A percentile compares a stretch with the other conserved stretches of the same genome.
Conservation (phyloP, 2,113 vertebrate species). For the Entomyzon cyanotis region DNA sequence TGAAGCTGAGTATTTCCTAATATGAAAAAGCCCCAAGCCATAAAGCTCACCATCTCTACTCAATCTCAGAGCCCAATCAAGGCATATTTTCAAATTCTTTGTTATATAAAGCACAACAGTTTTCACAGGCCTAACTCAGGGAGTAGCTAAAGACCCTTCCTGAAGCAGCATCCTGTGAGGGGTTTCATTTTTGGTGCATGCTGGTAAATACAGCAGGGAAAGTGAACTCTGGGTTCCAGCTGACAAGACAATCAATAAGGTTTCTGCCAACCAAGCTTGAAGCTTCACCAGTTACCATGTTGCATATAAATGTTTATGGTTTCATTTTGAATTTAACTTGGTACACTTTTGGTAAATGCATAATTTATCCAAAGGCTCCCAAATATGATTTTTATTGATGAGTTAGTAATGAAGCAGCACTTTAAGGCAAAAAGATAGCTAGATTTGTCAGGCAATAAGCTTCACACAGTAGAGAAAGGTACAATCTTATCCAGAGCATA, state of each 20-base stretch:
- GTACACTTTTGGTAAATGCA: background rate
- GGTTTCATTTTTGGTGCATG: background rate
- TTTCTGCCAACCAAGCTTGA: background rate
- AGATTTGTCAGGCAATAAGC: background rate
- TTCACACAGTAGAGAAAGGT: background rate
- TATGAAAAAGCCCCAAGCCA: background rate
- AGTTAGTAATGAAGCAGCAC: background rate
- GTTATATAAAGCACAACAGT: background rate
- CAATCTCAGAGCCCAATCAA: background rate
- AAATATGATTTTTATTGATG: background rate
- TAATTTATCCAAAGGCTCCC: background rate
- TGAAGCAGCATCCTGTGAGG: background rate
- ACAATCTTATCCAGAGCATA: background rate
- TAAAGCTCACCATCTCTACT: background rate
- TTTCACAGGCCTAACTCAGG: background rate
- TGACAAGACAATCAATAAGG: background rate
- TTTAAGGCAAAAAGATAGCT: background rate
- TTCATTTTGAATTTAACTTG: background rate
- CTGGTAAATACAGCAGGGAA: background rate
- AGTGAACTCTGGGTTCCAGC: background rate
- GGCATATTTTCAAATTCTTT: background rate
- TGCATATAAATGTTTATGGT: background rate
- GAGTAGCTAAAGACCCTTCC: background rate
- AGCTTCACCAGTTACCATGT: background rate
- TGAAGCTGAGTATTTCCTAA: background rate